Evolutionary conservation across 2,113 vertebrate genomes (phyloP).

Genomic region (Cinclus cinclus): DNA sequence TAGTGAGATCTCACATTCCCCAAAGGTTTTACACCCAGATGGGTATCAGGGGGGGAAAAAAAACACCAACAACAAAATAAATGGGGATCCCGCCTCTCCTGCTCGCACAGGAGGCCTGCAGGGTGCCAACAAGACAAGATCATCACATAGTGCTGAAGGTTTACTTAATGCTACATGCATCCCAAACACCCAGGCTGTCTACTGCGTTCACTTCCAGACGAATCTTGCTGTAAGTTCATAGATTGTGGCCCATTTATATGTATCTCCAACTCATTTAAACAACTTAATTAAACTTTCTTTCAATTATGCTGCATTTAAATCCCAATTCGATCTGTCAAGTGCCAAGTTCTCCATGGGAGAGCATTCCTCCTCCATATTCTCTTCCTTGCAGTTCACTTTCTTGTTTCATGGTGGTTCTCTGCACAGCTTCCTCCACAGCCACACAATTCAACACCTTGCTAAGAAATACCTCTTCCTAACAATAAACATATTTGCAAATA

Average conservation of each 20-base stretch:
- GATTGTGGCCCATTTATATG: accelerated
- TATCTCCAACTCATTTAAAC: not conserved
- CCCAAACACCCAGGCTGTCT: not conserved
- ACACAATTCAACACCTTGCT: not conserved
- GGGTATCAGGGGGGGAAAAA: accelerated
- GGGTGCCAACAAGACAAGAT: not conserved
- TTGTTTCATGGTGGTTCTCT: not conserved
- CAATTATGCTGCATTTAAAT: not conserved
- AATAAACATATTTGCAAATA: not conserved
- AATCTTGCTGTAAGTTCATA: not conserved
- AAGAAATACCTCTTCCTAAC: not conserved
- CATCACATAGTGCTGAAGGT: not conserved
- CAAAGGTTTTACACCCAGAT: not conserved
- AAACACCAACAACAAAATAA: not conserved
- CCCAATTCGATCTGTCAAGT: not conserved
- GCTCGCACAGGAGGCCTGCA: accelerated
- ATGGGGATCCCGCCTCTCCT: not conserved
- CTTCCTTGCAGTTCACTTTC: not conserved
- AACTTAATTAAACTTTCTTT: not conserved
- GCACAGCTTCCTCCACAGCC: not conserved
- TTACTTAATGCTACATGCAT: not conserved
- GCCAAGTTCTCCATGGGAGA: not conserved
- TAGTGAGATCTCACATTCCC: not conserved
- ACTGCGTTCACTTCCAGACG: not conserved
- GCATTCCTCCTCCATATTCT: not conserved